Conservation (phyloP, 2,888 invertebrate species). For the Limnephilus lunatus region DNA sequence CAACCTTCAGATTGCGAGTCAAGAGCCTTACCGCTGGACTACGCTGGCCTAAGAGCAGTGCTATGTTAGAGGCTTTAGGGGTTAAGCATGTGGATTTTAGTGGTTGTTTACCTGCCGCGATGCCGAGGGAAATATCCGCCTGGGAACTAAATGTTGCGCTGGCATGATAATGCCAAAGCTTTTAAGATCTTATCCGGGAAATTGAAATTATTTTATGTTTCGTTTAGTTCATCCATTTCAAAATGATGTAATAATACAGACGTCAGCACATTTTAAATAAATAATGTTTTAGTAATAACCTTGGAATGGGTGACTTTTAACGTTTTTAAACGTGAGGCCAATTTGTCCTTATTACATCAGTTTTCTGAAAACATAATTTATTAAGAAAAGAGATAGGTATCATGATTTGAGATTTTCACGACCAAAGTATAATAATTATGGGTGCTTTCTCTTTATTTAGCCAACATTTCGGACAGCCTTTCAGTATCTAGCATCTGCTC, state of each 20-base stretch:
- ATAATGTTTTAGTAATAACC: neutral
- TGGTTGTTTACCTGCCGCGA: neutral
- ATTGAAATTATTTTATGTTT: neutral
- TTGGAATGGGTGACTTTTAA: neutral
- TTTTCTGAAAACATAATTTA: neutral
- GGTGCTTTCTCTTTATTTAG: too few relatives aligned
- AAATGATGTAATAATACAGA: neutral
- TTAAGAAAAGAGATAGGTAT: too few relatives aligned
- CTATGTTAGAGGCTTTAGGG: too few relatives aligned
- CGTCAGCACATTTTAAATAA: neutral
- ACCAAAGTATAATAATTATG: too few relatives aligned
- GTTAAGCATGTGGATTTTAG: neutral
- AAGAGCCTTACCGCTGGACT: too few relatives aligned
- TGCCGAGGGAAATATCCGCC: neutral
- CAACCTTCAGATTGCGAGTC: too few relatives aligned
- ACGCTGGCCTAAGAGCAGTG: too few relatives aligned
- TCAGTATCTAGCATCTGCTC: too few relatives aligned
- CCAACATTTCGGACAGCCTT: too few relatives aligned
- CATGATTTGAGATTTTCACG: too few relatives aligned
- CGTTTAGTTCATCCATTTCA: neutral
- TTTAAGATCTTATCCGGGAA: neutral
- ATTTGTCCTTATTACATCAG: neutral
- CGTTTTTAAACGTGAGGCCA: neutral
- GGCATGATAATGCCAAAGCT: conserved; percentile 17
- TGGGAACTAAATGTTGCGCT: conserved; percentile 16